phyloP scores from a whole-genome alignment of 2,797 vertebrate species.

The Poecilia gillii region DNA sequence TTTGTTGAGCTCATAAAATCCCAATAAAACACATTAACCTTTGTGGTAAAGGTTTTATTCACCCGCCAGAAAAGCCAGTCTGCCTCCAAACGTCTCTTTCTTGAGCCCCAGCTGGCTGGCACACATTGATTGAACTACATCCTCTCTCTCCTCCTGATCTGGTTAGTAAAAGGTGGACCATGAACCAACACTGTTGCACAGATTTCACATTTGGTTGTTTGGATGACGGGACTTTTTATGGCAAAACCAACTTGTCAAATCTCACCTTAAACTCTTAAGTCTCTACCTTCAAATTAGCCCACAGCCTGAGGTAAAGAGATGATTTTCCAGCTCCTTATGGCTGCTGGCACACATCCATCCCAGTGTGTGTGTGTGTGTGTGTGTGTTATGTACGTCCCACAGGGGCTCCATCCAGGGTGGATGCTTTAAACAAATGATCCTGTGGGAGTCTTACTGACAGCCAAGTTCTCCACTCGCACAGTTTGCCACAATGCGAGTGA shows the following conservation, averaged over 20 bases:
- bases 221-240: neutral
- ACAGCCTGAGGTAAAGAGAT: constrained; percentile 38
- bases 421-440: constrained; percentile 57
- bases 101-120: neutral
- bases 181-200: neutral
- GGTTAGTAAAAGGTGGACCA: neutral
- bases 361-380: constrained; percentile 9
- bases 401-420: constrained; percentile 45
- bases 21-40: no score
- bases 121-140: neutral
- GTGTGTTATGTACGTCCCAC: constrained; percentile 30
- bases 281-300: constrained; percentile 29
- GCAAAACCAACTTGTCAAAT: constrained; percentile 1
- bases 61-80: neutral
- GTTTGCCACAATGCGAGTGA: constrained; percentile 22
- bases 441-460: constrained; percentile 57
- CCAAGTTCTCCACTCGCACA: constrained; percentile 18
- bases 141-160: neutral
- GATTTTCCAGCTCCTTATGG: constrained; percentile 33
- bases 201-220: neutral
- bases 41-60: neutral
- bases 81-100: neutral
- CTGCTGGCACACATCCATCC: constrained; percentile 25
- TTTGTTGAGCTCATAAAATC: no score
- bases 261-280: neutral